phyloP scores from a whole-genome alignment of 2,888 invertebrate species.

The Drosophila macrothrix region DNA sequence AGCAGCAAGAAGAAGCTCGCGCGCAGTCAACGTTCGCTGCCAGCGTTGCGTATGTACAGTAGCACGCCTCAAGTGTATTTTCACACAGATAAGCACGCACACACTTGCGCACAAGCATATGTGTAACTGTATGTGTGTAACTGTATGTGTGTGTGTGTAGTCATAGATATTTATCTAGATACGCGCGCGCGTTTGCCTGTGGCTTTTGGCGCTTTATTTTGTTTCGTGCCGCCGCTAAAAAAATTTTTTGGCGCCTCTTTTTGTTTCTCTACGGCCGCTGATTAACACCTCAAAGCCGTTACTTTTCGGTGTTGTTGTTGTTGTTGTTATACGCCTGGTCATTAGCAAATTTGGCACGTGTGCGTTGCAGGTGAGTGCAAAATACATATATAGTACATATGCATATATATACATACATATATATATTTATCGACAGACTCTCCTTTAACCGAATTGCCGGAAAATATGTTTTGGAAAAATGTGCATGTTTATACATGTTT shows the following conservation, averaged over 20 bases:
- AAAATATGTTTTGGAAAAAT: background rate
- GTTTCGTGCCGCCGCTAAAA: conserved; percentile 23
- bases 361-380: conserved; percentile 11
- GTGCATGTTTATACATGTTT: background rate
- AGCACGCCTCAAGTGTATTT: conserved; percentile 77
- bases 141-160: conserved; percentile 12
- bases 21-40: conserved; percentile 35
- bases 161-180: conserved; percentile 73
- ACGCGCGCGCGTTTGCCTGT: conserved; percentile 64
- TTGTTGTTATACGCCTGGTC: conserved; percentile 18
- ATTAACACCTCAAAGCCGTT: conserved; percentile 76
- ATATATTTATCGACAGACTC: too few relatives aligned
- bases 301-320: background rate
- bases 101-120: background rate
- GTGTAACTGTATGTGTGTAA: background rate
- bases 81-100: conserved; percentile 46
- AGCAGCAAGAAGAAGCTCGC: conserved; percentile 21
- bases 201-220: conserved; percentile 66
- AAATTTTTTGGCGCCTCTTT: conserved; percentile 29
- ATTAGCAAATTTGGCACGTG: conserved; percentile 61
- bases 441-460: background rate
- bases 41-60: conserved; percentile 69
- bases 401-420: background rate
- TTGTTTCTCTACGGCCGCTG: conserved; percentile 43
- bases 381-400: background rate